A percentile compares a stretch with the other conserved stretches of the same genome.
phyloP scores from a whole-genome alignment of 2,797 vertebrate species.

The Vireo griseus region DNA sequence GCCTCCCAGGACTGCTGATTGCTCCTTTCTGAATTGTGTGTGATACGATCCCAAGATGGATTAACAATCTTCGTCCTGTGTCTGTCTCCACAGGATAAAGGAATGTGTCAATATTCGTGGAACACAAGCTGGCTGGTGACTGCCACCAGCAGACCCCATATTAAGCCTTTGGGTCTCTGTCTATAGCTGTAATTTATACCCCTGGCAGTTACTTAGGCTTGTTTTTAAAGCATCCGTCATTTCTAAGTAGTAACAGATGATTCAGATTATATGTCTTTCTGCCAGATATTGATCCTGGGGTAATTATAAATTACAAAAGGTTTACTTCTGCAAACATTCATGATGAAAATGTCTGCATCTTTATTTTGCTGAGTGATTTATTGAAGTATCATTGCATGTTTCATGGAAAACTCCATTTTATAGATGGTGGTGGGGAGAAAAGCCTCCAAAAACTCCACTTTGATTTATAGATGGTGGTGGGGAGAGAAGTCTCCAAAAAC shows the following conservation, averaged over 20 bases:
- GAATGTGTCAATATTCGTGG: background rate
- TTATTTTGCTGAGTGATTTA: conserved; percentile 76
- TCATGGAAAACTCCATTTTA: conserved; percentile 69
- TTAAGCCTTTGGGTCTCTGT: background rate
- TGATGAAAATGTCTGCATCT: conserved; percentile 65
- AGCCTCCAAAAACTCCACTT: conserved; percentile 64
- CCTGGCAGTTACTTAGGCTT: conserved; percentile 51
- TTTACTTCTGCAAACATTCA: conserved; percentile 69
- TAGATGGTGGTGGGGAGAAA: conserved; percentile 13
- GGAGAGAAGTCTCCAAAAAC: conserved; percentile 58
- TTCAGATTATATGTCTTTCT: conserved; percentile 61
- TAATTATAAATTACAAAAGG: conserved; percentile 78
- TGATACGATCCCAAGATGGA: background rate
- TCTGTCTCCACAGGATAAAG: background rate
- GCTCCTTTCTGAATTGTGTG: background rate
- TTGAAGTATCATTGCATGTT: conserved; percentile 58
- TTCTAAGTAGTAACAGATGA: conserved; percentile 63
- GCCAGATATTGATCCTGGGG: conserved; percentile 75
- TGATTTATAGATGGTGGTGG: conserved; percentile 41
- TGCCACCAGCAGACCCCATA: background rate
- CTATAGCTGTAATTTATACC: conserved; percentile 62
- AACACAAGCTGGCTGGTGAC: background rate
- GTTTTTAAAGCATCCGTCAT: conserved; percentile 69
- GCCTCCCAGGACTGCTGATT: background rate
- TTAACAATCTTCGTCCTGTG: background rate